A percentile compares a stretch with the other conserved stretches of the same genome.
Evolutionary conservation across 1,140 invertebrate species (phyloP).

Genomic region (Galleria mellonella): DNA sequence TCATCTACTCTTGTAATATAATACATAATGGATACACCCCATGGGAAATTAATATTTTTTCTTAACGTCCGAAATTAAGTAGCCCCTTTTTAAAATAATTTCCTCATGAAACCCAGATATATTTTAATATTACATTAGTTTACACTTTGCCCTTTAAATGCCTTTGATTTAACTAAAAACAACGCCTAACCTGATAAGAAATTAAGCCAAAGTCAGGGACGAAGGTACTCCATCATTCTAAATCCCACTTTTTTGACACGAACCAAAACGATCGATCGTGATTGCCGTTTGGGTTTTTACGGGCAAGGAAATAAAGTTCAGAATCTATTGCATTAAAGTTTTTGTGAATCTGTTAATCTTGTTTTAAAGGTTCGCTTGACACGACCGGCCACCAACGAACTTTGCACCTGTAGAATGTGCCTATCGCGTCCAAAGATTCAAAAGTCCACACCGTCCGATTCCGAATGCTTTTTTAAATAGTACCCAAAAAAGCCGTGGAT

Average conservation of each 20-base stretch:
- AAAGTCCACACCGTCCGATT: constrained; percentile 32
- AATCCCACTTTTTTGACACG: constrained; percentile 22
- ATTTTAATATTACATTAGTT: too few relatives aligned
- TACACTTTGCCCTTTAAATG: too few relatives aligned
- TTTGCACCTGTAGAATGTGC: constrained; percentile 63
- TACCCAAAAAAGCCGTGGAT: constrained; percentile 42
- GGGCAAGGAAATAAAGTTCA: constrained; percentile 8
- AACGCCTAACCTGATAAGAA: constrained; percentile 16
- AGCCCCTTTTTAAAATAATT: constrained; percentile 8
- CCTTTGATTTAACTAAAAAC: background rate
- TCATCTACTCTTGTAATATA: constrained; percentile 12
- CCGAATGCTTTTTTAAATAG: constrained; percentile 30
- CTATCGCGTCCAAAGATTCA: constrained; percentile 61
- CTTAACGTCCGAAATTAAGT: constrained; percentile 1
- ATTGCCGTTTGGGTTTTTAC: background rate
- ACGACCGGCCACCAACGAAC: constrained; percentile 47
- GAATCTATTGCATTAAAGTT: background rate
- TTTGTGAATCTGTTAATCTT: background rate
- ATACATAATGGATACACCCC: constrained; percentile 22
- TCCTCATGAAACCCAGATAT: too few relatives aligned
- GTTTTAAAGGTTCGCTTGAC: constrained; percentile 26
- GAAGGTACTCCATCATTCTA: constrained; percentile 24
- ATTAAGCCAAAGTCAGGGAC: constrained; percentile 4
- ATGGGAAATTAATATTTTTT: constrained; percentile 36
- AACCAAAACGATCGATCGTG: too few relatives aligned